Evolutionary conservation across 2,797 vertebrate genomes (phyloP).

Genomic region (Sebastes steindachneri): DNA sequence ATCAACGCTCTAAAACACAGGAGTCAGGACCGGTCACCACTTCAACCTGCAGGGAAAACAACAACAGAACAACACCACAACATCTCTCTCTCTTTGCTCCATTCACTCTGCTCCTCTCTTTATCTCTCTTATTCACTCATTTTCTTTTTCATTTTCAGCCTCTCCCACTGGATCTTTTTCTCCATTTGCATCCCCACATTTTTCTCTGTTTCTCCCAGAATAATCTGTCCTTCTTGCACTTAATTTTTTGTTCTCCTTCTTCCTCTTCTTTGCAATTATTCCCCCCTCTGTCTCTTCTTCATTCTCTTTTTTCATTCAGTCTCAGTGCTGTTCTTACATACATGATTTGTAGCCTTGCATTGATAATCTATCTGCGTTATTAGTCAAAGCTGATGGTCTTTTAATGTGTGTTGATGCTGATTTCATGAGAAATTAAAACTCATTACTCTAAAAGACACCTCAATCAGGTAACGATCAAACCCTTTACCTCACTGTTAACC

Average conservation of each 20-base stretch:
- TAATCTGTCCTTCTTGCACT: neutral
- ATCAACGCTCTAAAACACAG: conserved; percentile 50
- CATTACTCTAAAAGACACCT: neutral
- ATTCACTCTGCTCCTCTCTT: neutral
- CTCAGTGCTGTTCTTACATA: neutral
- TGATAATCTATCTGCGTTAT: neutral
- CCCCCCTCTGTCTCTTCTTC: neutral
- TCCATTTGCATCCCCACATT: neutral
- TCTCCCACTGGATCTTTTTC: conserved; percentile 8
- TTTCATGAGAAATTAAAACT: neutral
- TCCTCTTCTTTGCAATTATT: neutral
- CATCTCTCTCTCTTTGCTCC: neutral
- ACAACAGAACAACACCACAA: neutral
- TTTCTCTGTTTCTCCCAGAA: neutral
- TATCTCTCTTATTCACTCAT: conserved; percentile 49
- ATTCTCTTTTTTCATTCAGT: neutral
- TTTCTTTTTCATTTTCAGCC: conserved; percentile 6
- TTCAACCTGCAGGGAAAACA: conserved; percentile 11
- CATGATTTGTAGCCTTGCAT: neutral
- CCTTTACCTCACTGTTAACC: neutral
- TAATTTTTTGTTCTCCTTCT: neutral
- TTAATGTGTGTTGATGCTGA: neutral
- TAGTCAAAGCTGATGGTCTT: neutral
- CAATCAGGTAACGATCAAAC: neutral
- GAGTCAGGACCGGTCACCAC: neutral